These are phyloP conservation scores for Apeira syringaria DNA, from an alignment of 2,888 invertebrate genomes.

Conservation along the genomic window DNA sequence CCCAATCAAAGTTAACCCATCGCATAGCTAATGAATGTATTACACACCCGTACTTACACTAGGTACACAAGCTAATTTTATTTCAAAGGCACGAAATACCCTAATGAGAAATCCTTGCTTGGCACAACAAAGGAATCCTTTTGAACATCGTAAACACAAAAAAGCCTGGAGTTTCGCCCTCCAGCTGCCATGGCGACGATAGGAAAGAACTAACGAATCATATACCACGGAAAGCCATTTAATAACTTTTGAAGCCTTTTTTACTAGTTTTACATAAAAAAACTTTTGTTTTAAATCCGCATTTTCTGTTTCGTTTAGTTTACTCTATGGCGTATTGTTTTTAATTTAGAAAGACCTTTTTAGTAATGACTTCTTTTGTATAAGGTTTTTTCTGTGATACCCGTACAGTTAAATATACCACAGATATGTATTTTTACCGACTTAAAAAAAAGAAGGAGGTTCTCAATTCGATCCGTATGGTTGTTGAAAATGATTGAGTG, in stretches of 20 bases:
- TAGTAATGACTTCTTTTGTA: conserved; percentile 7
- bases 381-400: too few relatives aligned
- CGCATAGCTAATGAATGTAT: conserved; percentile 49
- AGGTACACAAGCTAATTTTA: conserved; percentile 61
- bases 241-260: conserved; percentile 47
- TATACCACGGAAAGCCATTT: conserved; percentile 48
- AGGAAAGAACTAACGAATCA: conserved; percentile 53
- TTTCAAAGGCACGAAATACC: conserved; percentile 69
- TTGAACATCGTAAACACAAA: conserved; percentile 68
- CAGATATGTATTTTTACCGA: too few relatives aligned
- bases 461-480: too few relatives aligned
- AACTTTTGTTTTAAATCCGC: conserved; percentile 52
- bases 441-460: too few relatives aligned
- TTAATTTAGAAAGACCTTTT: conserved; percentile 25
- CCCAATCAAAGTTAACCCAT: conserved; percentile 41
- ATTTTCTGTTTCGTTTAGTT: conserved; percentile 46
- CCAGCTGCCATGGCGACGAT: conserved; percentile 46
- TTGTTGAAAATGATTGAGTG: too few relatives aligned
- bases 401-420: too few relatives aligned
- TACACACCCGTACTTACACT: conserved; percentile 40
- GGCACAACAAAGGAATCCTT: conserved; percentile 63
- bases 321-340: conserved; percentile 39
- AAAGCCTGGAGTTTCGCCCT: conserved; percentile 58
- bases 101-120: conserved; percentile 72
- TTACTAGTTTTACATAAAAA: conserved; percentile 37